Conservation (phyloP, 2,797 vertebrate genomes). For the Typhlichthys eigenmanni region DNA sequence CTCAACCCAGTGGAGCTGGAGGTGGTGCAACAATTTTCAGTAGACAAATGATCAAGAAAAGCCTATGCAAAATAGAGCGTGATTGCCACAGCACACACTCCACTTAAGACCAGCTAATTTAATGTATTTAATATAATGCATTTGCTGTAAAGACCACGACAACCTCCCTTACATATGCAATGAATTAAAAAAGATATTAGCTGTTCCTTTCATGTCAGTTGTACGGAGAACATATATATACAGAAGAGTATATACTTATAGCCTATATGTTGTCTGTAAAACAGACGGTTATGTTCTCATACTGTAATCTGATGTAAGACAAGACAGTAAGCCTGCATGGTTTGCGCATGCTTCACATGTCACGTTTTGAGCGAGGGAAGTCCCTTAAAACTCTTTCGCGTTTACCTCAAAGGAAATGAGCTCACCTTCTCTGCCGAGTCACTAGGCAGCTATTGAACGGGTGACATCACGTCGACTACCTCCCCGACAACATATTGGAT, state of each 20-base stretch:
- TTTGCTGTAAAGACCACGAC: neutral
- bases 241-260: neutral
- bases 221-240: no score
- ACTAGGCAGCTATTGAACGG: conserved; percentile 19
- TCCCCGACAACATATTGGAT: neutral
- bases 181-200: conserved; percentile 11
- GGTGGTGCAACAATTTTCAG: conserved; percentile 24
- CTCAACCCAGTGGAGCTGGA: conserved; percentile 35
- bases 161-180: conserved; percentile 13
- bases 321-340: neutral
- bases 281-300: no score
- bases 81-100: conserved; percentile 24
- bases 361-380: conserved; percentile 21
- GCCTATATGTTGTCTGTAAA: no score
- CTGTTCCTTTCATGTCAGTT: conserved; percentile 17
- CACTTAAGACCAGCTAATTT: conserved; percentile 3
- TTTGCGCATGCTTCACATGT: conserved; percentile 3
- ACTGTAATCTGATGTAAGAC: neutral
- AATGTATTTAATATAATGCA: conserved; percentile 7
- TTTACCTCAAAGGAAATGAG: conserved; percentile 55
- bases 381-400: conserved; percentile 25
- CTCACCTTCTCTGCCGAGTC: conserved; percentile 45
- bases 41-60: conserved; percentile 48
- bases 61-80: conserved; percentile 35
- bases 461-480: conserved; percentile 46